Evolutionary conservation across 1,140 invertebrate genomes (phyloP).

Genomic region (Bombus superbus): DNA sequence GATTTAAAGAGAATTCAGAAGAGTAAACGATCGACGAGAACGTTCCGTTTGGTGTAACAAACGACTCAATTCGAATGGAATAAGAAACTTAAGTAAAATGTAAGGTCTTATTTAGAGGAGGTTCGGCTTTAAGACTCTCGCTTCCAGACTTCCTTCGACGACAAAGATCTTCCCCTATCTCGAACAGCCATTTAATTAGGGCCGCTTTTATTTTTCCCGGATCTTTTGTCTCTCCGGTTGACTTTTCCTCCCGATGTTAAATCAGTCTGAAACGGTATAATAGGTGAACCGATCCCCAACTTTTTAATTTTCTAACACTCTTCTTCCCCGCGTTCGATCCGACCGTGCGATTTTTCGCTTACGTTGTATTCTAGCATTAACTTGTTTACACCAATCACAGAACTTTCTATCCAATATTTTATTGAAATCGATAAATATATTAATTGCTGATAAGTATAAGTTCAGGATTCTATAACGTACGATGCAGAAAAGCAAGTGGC

Average conservation of each 20-base stretch:
- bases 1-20: not conserved
- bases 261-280: constrained; percentile 56
- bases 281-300: constrained; percentile 60
- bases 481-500: no score
- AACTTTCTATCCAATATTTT: no score
- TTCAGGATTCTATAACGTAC: no score
- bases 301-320: constrained; percentile 72
- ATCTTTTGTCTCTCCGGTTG: constrained; percentile 69
- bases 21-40: not conserved
- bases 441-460: no score
- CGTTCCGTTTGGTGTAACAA: constrained; percentile 1
- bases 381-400: no score
- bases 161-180: constrained; percentile 62
- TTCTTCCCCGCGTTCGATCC: no score
- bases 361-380: no score
- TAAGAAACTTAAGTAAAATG: constrained; percentile 35
- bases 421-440: no score
- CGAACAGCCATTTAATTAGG: constrained; percentile 78
- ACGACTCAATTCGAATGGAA: not conserved
- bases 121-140: constrained; percentile 65
- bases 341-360: no score
- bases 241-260: constrained; percentile 66
- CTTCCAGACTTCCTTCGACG: constrained; percentile 44
- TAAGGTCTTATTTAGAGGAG: constrained; percentile 34
- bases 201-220: constrained; percentile 74